phyloP scores from a whole-genome alignment of 92 coral and sea anemone genomes.

The Meandrina meandrites region DNA sequence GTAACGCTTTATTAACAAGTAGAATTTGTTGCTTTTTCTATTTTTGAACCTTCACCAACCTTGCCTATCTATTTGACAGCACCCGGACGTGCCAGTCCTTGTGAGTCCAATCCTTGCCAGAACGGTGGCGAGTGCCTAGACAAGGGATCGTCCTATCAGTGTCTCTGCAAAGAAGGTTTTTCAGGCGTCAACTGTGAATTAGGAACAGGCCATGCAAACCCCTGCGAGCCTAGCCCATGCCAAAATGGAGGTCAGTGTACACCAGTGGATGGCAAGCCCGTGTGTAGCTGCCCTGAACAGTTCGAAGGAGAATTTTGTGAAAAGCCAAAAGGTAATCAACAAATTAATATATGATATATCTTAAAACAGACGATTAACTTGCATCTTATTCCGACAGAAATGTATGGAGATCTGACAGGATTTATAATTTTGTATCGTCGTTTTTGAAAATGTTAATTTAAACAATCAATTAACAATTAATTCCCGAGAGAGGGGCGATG shows the following conservation, averaged over 20 bases:
- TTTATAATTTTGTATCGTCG: too few relatives aligned
- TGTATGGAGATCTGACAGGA: not conserved
- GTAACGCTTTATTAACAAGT: too few relatives aligned
- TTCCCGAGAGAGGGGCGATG: too few relatives aligned
- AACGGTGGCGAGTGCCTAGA: conserved; percentile 74
- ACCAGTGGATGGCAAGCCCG: conserved; percentile 42
- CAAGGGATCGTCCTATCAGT: conserved; percentile 17
- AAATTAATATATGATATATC: not conserved
- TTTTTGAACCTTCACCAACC: too few relatives aligned
- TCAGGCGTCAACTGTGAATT: conserved; percentile 72
- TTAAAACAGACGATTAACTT: not conserved
- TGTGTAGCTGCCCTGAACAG: conserved; percentile 68
- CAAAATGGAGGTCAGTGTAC: conserved; percentile 74
- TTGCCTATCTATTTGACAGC: conserved; percentile 4
- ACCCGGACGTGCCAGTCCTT: conserved; percentile 46
- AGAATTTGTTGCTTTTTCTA: too few relatives aligned
- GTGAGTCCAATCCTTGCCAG: conserved; percentile 81
- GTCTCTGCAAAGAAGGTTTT: conserved; percentile 70
- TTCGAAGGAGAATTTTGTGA: conserved; percentile 73
- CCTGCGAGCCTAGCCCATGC: conserved; percentile 79
- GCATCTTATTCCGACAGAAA: not conserved
- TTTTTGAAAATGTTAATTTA: too few relatives aligned
- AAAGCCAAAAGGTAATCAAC: conserved; percentile 47
- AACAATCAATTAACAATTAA: too few relatives aligned
- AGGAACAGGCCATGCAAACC: conserved; percentile 48